Evolutionary conservation across 2,888 invertebrate genomes (phyloP).

Genomic region (Aphodius granarius): DNA sequence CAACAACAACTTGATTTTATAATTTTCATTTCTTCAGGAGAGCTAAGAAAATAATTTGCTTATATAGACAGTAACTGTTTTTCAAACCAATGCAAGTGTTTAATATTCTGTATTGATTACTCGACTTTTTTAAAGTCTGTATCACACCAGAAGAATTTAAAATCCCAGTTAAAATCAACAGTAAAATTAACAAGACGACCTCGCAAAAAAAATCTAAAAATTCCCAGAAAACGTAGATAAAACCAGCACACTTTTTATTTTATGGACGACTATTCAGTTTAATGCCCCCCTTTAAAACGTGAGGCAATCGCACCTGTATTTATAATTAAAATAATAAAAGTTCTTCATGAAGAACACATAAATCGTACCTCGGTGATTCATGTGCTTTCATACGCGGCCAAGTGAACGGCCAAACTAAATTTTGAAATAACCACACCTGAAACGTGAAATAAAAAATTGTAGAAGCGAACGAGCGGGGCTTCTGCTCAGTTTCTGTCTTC

Average conservation of each 20-base stretch:
- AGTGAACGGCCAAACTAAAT: background rate
- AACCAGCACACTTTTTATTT: background rate
- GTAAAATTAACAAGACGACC: background rate
- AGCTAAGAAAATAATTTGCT: too few species aligned
- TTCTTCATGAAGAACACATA: background rate
- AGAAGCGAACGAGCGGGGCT: background rate
- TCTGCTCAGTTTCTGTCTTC: slow-evolving; percentile 42
- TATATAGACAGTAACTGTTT: too few species aligned
- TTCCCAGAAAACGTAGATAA: background rate
- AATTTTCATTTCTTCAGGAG: too few species aligned
- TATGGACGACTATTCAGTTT: background rate
- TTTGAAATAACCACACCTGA: slow-evolving; percentile 1
- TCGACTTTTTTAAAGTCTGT: too few species aligned
- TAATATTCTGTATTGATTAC: too few species aligned
- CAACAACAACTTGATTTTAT: too few species aligned
- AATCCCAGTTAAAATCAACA: too few species aligned
- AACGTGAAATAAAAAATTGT: background rate
- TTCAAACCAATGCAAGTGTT: too few species aligned
- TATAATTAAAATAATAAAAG: background rate
- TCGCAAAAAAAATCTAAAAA: background rate
- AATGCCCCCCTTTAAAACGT: background rate
- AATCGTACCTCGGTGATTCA: background rate
- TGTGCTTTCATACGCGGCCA: background rate
- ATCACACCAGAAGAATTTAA: too few species aligned
- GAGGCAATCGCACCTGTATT: background rate